phyloP scores from a whole-genome alignment of 2,113 vertebrate genomes.

The Dicaeum eximium region DNA sequence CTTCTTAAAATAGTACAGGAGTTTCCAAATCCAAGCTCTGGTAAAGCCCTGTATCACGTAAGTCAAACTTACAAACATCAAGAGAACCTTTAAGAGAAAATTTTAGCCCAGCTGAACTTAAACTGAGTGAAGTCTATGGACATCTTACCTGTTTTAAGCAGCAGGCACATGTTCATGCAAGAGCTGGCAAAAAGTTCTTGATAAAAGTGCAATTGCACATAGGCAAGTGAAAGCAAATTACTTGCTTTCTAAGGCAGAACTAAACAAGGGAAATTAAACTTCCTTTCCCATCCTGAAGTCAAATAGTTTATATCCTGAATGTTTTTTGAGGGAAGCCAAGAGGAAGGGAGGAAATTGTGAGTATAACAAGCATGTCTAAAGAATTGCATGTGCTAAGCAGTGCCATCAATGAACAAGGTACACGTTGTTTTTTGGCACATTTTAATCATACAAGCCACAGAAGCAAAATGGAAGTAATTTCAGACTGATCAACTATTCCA shows the following conservation, averaged over 20 bases:
- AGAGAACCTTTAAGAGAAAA: constrained; percentile 53
- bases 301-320: neutral
- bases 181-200: constrained; percentile 13
- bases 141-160: constrained; percentile 70
- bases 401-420: neutral
- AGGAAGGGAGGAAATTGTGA: neutral
- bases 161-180: constrained; percentile 66
- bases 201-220: neutral
- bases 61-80: neutral
- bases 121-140: neutral
- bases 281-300: neutral
- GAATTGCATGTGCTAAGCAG: neutral
- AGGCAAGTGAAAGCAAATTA: neutral
- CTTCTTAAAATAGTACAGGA: neutral
- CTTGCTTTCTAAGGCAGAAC: neutral
- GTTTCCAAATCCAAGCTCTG: constrained; percentile 40
- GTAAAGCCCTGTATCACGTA: neutral
- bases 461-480: neutral
- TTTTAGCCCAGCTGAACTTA: neutral
- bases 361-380: neutral
- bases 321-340: neutral
- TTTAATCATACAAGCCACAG: neutral
- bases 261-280: constrained; percentile 8
- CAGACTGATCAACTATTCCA: neutral
- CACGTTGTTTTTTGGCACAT: neutral